Conservation (phyloP, 2,888 invertebrate genomes). For the Cosmorhoe ocellata region DNA sequence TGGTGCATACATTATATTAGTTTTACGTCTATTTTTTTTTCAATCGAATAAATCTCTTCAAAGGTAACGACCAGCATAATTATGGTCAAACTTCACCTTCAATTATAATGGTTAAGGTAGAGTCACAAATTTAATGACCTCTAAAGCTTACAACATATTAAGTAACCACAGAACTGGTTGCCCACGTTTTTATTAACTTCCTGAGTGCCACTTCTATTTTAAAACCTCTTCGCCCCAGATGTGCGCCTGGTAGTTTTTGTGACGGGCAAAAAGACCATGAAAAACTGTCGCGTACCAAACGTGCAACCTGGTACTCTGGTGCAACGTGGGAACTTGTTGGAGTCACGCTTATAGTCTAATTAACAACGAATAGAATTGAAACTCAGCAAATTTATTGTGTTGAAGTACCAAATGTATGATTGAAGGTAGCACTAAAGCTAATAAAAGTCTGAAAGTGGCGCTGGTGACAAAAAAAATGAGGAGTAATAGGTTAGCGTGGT, state of each 20-base stretch:
- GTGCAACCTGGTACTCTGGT: conserved; percentile 22
- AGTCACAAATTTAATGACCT: too few relatives aligned
- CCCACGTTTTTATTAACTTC: conserved; percentile 53
- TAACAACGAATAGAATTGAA: conserved; percentile 1
- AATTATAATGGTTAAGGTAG: too few relatives aligned
- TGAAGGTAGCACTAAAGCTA: too few relatives aligned
- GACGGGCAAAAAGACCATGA: conserved; percentile 35
- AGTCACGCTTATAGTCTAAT: neutral
- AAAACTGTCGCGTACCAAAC: conserved; percentile 61
- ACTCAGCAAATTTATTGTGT: neutral
- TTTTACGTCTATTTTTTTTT: too few relatives aligned
- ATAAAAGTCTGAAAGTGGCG: too few relatives aligned
- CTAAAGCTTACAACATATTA: neutral
- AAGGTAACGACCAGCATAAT: too few relatives aligned
- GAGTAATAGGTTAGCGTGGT: too few relatives aligned
- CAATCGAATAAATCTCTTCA: too few relatives aligned
- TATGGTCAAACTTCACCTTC: too few relatives aligned
- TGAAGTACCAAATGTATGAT: too few relatives aligned
- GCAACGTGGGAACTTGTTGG: conserved; percentile 64
- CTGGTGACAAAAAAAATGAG: too few relatives aligned
- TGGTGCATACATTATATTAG: too few relatives aligned
- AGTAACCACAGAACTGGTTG: conserved; percentile 9
- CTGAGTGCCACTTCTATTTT: conserved; percentile 63
- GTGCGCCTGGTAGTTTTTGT: conserved; percentile 67
- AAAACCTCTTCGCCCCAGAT: conserved; percentile 64